Percentiles rank a stretch among this genome's conserved stretches.
phyloP scores from a whole-genome alignment of 2,797 vertebrate genomes.

The Leucoraja ocellata region DNA sequence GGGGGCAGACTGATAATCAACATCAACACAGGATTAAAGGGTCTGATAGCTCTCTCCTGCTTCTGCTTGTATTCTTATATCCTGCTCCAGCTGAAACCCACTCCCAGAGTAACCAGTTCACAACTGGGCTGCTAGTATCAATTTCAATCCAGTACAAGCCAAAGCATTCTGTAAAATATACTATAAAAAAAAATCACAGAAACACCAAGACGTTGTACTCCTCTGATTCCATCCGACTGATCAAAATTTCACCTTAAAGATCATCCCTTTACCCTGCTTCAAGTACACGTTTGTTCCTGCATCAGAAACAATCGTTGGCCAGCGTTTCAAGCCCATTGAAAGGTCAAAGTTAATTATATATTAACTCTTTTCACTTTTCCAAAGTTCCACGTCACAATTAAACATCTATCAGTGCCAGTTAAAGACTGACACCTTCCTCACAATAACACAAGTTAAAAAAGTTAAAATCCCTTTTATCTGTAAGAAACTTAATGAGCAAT shows the following conservation, averaged over 20 bases:
- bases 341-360: neutral
- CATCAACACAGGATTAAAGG: too few relatives aligned
- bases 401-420: neutral
- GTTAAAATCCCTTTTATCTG: neutral
- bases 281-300: neutral
- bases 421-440: neutral
- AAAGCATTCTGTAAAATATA: neutral
- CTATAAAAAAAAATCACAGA: neutral
- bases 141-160: neutral
- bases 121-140: neutral
- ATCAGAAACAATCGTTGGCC: neutral
- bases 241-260: neutral
- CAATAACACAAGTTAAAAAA: neutral
- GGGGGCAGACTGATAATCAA: neutral
- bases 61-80: too few relatives aligned
- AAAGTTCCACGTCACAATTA: neutral
- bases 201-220: neutral
- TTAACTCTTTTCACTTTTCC: neutral
- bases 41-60: too few relatives aligned
- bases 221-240: neutral
- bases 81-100: neutral
- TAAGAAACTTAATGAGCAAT: too few relatives aligned
- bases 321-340: neutral
- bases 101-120: neutral
- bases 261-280: neutral